Base-by-base conservation (phyloP, 2,888 invertebrate genomes). In the Trissolcus brochymenae region DNA sequence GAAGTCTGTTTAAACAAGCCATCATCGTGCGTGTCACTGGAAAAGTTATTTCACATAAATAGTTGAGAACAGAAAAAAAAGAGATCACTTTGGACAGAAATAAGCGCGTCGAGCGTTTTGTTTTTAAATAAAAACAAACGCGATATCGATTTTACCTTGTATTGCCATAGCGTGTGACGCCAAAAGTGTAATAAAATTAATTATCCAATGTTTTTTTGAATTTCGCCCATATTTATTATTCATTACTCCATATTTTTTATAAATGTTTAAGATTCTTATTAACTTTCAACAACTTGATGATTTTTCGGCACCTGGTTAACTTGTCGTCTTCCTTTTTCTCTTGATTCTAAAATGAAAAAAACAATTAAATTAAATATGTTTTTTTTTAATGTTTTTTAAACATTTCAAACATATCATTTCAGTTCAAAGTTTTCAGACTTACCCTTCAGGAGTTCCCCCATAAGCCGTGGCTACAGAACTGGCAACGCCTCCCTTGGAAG, bases 381-480 rank as follows among this genome's bases (percentile, higher is more conserved):
- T n/a, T n/a, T n/a, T n/a, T n/a, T n/a, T n/a, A n/a, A n/a, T n/a
- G n/a, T 25, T 25, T 25, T 25, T 2, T 25, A 6, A 25, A 25
- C 4, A 25, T 25, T 19, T 19, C 4, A 25, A 25, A 25, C 4
- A 3, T 25, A 25, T 35, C 9, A 35, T 7, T 11, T 11, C 35
- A 35, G 35, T 35, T 35, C 2, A 35, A 35, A 35, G 35, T 35
- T 35, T 35, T 1, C 35, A 35, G 11, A 29, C 17, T 68, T 77
- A 75, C 75, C 66, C 66, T 40, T 50, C 66, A 2, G 92, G 88
- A 0, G 93, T 91, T 55, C 91, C 91, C 3, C 94, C 94, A 83
- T 93, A 94, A 0, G 94, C 93, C 0, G 94, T 94, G 0, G 94
- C 94, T 80, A 94, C 93, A 80, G 94, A 94, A 71, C 92, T 93